These are phyloP conservation scores for Selene dorsalis DNA, from an alignment of 2,797 vertebrate genomes.

Conservation along the genomic window DNA sequence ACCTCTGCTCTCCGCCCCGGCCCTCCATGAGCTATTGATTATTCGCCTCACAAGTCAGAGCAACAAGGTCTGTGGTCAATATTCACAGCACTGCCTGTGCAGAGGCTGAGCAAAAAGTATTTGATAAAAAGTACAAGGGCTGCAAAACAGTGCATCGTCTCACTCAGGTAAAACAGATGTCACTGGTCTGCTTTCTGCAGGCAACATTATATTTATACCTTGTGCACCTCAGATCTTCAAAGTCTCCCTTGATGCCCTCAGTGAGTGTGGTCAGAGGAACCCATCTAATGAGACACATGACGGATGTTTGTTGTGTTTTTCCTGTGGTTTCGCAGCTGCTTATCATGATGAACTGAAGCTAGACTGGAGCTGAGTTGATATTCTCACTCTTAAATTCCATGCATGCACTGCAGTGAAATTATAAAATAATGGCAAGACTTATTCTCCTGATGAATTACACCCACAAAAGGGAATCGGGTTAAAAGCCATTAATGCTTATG, in stretches of 20 bases:
- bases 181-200: neutral
- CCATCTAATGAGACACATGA: constrained; percentile 28
- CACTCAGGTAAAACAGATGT: constrained; percentile 19
- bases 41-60: constrained; percentile 32
- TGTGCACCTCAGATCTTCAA: constrained; percentile 17
- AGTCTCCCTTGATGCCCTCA: constrained; percentile 6
- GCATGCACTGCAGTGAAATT: neutral
- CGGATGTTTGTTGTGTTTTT: neutral
- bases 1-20: constrained; percentile 18
- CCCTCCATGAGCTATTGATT: constrained; percentile 51
- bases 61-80: constrained; percentile 50
- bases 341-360: neutral
- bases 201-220: neutral
- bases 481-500: constrained; percentile 31
- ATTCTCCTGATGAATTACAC: constrained; percentile 9
- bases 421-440: neutral
- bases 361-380: neutral
- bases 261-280: constrained; percentile 19
- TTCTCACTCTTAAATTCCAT: constrained; percentile 15
- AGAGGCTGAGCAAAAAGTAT: constrained; percentile 24
- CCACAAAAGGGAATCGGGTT: constrained; percentile 11
- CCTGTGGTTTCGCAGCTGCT: neutral
- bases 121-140: constrained; percentile 47
- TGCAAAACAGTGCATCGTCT: neutral
- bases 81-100: constrained; percentile 45